phyloP scores from a whole-genome alignment of 2,888 invertebrate species.

The Brachyptera putata region DNA sequence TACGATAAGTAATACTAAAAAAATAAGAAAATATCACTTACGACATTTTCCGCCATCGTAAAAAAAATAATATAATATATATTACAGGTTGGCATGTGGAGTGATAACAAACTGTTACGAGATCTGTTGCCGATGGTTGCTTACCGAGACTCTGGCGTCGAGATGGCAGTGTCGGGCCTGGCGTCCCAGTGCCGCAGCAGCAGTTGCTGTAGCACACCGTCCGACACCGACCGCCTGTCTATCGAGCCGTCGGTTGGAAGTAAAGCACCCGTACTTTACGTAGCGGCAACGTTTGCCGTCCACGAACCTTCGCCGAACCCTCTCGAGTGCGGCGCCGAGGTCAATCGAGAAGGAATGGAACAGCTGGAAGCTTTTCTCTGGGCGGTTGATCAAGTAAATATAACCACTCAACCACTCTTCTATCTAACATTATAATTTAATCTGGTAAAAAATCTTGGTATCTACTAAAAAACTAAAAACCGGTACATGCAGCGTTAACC shows the following conservation, averaged over 20 bases:
- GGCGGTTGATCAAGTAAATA: conserved; percentile 43
- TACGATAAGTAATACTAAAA: no score
- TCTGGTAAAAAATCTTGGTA: no score
- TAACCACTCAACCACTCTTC: no score
- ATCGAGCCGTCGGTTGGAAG: neutral
- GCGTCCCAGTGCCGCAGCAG: conserved; percentile 31
- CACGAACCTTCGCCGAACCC: conserved; percentile 40
- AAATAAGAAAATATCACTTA: no score
- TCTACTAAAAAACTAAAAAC: no score
- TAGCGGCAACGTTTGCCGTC: conserved; percentile 44
- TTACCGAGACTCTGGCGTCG: conserved; percentile 32
- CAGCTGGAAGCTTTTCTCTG: conserved; percentile 45
- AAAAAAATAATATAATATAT: no score
- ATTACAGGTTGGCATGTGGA: conserved; percentile 29
- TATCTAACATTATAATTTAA: no score
- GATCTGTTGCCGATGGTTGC: conserved; percentile 31
- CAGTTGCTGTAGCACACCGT: conserved; percentile 23
- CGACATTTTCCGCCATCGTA: no score
- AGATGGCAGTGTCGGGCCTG: conserved; percentile 28
- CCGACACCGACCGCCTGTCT: conserved; percentile 25
- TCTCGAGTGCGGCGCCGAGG: conserved; percentile 37
- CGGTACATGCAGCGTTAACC: no score
- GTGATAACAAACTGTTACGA: conserved; percentile 30
- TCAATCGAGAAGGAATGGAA: conserved; percentile 38
- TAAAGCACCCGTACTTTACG: conserved; percentile 36